Evolutionary conservation across 2,797 vertebrate genomes (phyloP).

Genomic region (Cryptoprocta ferox): DNA sequence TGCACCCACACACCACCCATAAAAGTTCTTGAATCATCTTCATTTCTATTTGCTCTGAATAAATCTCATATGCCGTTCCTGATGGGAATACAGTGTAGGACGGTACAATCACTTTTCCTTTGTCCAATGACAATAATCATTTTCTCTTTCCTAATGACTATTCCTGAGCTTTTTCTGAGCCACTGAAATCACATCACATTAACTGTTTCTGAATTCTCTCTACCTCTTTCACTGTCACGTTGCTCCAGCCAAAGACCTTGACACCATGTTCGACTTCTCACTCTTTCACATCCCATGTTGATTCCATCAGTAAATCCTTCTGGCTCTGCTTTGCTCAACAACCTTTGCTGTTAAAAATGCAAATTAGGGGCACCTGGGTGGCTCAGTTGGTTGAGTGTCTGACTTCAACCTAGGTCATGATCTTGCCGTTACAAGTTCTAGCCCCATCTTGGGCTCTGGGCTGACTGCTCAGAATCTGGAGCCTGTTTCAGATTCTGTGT

Average conservation of each 20-base stretch:
- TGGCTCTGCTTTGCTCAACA: conserved; percentile 18
- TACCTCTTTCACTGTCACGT: conserved; percentile 44
- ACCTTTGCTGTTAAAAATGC: not conserved
- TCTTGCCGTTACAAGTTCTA: too few species aligned
- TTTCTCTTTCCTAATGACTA: conserved; percentile 56
- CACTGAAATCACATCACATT: conserved; percentile 50
- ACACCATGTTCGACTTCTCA: conserved; percentile 38
- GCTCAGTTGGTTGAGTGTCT: too few species aligned
- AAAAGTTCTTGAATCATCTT: conserved; percentile 75
- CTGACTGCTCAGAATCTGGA: too few species aligned
- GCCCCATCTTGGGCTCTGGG: too few species aligned
- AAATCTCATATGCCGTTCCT: conserved; percentile 54
- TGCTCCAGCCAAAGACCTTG: conserved; percentile 1
- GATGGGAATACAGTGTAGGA: conserved; percentile 34
- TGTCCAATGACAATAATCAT: not conserved
- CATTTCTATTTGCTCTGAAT: conserved; percentile 68
- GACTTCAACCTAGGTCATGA: too few species aligned
- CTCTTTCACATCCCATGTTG: conserved; percentile 2
- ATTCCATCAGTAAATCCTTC: conserved; percentile 38
- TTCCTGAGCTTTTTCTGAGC: conserved; percentile 43
- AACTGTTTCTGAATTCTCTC: conserved; percentile 49
- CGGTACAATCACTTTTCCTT: conserved; percentile 39
- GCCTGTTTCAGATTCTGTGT: too few species aligned
- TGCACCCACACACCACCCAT: conserved; percentile 74
- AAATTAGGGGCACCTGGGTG: not conserved